Base-by-base conservation (phyloP, 2,888 invertebrate genomes). In the Lepidochrysops patricia region DNA sequence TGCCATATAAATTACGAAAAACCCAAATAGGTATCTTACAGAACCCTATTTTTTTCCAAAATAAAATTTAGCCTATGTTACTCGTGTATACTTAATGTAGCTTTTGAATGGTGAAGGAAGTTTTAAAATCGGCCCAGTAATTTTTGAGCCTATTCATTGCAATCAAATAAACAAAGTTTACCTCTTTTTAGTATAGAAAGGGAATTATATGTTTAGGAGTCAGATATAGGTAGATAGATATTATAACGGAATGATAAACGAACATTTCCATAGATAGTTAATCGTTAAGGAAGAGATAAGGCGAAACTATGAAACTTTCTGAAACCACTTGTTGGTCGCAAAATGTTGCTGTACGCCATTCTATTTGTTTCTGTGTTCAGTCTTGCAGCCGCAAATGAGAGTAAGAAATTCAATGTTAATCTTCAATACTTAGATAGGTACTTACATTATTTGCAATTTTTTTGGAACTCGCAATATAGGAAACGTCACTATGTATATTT, bases 381-480 rank as follows among this genome's bases (percentile, higher is more conserved):
- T 13, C 19, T 54, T 7, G 29, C 29, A 3, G 32, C 54, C 12
- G 54, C 54, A 7, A 32, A 32, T 29, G 54, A 54, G 13, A 54
- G 54, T 54, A 29, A 54, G 54, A 43, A 19, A 9, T 9, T 43
- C n/a, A n/a, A n/a, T n/a, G n/a, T n/a, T n/a, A n/a, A n/a, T n/a
- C n/a, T n/a, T n/a, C n/a, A n/a, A n/a, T n/a, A n/a, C n/a, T n/a
- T n/a, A n/a, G n/a, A n/a, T n/a, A n/a, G n/a, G n/a, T n/a, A n/a
- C n/a, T n/a, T n/a, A n/a, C n/a, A n/a, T n/a, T 9, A 19, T 23
- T 37, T 43, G 9, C 19, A 23, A 19, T 19, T 9, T 43, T 7
- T 29, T 9, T 29, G 29, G 6, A 1, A 29, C 5, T 9, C 7
- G 5, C 7, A 29, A 7, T 6, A 29, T 29, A 7, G 15, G 4